A percentile compares a stretch with the other conserved stretches of the same genome.
These are phyloP conservation scores for Phyllotreta cruciferae DNA, from an alignment of 2,888 invertebrate species.

Conservation along the genomic window DNA sequence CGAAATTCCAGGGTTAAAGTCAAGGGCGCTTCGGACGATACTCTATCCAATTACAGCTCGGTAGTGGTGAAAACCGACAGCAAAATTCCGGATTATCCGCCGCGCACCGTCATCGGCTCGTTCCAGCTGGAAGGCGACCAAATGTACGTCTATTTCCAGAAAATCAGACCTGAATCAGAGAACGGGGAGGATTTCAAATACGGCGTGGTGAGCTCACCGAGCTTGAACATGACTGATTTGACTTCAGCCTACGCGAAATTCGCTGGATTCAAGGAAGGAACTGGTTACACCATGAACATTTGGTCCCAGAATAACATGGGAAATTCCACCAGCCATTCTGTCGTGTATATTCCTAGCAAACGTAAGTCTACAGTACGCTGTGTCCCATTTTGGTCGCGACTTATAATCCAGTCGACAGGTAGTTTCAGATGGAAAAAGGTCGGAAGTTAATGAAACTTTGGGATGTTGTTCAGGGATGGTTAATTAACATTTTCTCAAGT, in stretches of 20 bases:
- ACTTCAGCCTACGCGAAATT: slow-evolving; percentile 69
- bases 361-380: too few relatives aligned
- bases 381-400: too few relatives aligned
- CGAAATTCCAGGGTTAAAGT: slow-evolving; percentile 71
- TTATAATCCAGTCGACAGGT: too few relatives aligned
- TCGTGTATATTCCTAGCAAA: slow-evolving; percentile 66
- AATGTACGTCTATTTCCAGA: slow-evolving; percentile 83
- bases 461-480: too few relatives aligned
- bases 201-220: slow-evolving; percentile 57
- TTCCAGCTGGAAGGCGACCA: slow-evolving; percentile 65
- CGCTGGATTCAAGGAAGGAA: slow-evolving; percentile 58
- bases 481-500: too few relatives aligned
- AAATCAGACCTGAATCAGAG: too few relatives aligned
- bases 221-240: slow-evolving; percentile 63
- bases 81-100: slow-evolving; percentile 69
- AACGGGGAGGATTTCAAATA: slow-evolving; percentile 81
- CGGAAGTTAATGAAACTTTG: too few relatives aligned
- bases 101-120: slow-evolving; percentile 74
- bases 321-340: slow-evolving; percentile 64
- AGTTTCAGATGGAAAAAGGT: too few relatives aligned
- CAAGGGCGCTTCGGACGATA: slow-evolving; percentile 61
- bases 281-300: slow-evolving; percentile 63
- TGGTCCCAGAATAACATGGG: slow-evolving; percentile 70
- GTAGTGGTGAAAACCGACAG: slow-evolving; percentile 68
- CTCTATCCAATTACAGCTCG: slow-evolving; percentile 75